Percentiles rank a stretch among this genome's conserved stretches.
Conservation (phyloP, 2,888 invertebrate species). For the Xanthia togata region DNA sequence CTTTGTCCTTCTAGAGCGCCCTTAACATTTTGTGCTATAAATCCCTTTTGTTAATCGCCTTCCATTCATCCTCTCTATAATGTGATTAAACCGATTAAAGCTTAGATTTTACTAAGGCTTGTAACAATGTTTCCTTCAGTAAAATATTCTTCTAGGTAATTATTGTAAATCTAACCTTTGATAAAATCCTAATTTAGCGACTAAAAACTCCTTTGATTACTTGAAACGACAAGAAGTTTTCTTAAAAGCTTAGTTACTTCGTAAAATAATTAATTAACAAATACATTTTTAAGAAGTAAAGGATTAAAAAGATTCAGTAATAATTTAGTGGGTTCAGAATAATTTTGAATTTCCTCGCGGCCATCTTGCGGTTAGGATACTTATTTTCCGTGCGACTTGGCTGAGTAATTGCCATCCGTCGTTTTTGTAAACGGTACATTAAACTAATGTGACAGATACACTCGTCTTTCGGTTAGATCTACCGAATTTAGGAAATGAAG, state of each 20-base stretch:
- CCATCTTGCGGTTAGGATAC: conserved; percentile 68
- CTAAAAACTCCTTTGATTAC: not conserved
- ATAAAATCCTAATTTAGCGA: not conserved
- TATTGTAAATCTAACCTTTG: conserved; percentile 1
- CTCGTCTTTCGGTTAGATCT: conserved; percentile 19
- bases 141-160: not conserved
- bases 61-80: not conserved
- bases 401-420: conserved; percentile 72
- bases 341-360: conserved; percentile 72
- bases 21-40: not conserved
- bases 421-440: conserved; percentile 67
- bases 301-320: conserved; percentile 32
- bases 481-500: conserved; percentile 40
- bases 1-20: not conserved
- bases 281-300: conserved; percentile 22
- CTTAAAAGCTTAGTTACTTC: not conserved
- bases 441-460: conserved; percentile 38
- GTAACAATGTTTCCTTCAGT: not conserved
- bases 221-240: not conserved
- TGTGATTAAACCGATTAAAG: conserved; percentile 11
- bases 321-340: conserved; percentile 45
- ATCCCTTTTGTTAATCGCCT: conserved; percentile 24
- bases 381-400: conserved; percentile 78
- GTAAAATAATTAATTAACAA: conserved; percentile 12
- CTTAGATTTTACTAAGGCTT: not conserved